phyloP scores from a whole-genome alignment of 2,113 vertebrate genomes.

The Donacobius atricapilla region DNA sequence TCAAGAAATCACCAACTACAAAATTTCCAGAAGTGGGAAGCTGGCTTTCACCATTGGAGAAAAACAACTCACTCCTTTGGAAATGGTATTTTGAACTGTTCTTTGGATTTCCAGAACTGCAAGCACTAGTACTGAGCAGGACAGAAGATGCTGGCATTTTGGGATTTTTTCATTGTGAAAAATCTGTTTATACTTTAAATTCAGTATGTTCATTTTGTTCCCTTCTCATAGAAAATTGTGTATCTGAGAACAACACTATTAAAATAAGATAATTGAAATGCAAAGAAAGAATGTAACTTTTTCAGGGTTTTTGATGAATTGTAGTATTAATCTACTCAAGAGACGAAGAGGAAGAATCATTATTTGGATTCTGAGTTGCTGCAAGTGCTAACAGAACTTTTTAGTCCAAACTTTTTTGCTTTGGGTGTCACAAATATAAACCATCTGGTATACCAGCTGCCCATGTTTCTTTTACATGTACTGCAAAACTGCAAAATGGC shows the following conservation, averaged over 20 bases:
- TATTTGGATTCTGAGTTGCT: slow-evolving; percentile 54
- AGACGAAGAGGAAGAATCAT: slow-evolving; percentile 38
- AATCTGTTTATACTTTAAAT: background rate
- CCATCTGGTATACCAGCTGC: slow-evolving; percentile 74
- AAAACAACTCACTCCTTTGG: background rate
- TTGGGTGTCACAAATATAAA: slow-evolving; percentile 65
- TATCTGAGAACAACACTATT: background rate
- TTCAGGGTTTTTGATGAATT: slow-evolving; percentile 35
- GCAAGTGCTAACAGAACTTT: slow-evolving; percentile 50
- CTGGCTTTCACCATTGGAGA: background rate
- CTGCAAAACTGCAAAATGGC: slow-evolving; percentile 32
- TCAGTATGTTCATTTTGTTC: background rate
- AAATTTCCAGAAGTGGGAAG: background rate
- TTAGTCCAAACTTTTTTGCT: slow-evolving; percentile 12
- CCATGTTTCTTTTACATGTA: slow-evolving; percentile 30
- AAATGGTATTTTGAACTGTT: background rate
- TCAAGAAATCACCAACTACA: background rate
- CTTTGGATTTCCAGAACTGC: background rate
- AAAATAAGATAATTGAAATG: slow-evolving; percentile 31
- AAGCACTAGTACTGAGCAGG: background rate
- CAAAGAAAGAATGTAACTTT: background rate
- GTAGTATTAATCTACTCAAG: slow-evolving; percentile 35
- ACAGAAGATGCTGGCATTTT: background rate
- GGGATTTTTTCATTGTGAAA: background rate
- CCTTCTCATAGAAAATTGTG: background rate